Evolutionary conservation across 2,888 invertebrate genomes (phyloP), one percentile per base, ranked within the genome.

Genomic region (Tupiocoris notatus): DNA sequence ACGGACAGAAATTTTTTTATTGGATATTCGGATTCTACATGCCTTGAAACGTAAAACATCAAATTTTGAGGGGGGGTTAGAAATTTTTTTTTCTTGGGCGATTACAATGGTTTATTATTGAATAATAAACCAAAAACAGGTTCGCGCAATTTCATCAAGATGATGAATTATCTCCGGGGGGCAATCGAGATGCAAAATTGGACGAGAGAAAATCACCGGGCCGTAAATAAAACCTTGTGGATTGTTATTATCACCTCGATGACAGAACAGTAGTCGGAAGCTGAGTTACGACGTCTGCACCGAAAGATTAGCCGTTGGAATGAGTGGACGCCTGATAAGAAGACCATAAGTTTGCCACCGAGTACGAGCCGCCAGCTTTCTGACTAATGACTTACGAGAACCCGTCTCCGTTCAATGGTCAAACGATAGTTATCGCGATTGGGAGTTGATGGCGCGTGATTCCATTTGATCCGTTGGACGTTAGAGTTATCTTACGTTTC

Each of bases 231-330:
- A 39, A 3, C 39, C 39, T 3, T 12, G 39, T 7, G 39, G 39
- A 12, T 12, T 39, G 39, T 12, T 39, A 39, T 25, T 24, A 70
- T 59, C 20, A 24, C 54, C 59, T 59, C 24, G 70, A 24, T 70
- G 70, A 70, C 70, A 70, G 70, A 59, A 25, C 20, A 17, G 70
- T 23, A 59, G 59, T 70, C n/a, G 58, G 59, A 70, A 58, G 58
- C 70, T 73, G 73, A 73, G 73, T 73, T 62, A 63, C 39, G 63
- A 73, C 54, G 61, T 24, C 25, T 59, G 58, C 3, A 12, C 39
- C 39, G 22, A 21, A 73, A 62, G 73, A 62, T 73, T 61, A 73
- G 73, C 62, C 62, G 73, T 73, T 73, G 73, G n/a, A n/a, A n/a
- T n/a, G n/a, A n/a, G n/a, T n/a, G n/a, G 73, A 39, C 12, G 22